Conservation (phyloP, 1,140 invertebrate genomes). For the Caenorhabditis latens region DNA sequence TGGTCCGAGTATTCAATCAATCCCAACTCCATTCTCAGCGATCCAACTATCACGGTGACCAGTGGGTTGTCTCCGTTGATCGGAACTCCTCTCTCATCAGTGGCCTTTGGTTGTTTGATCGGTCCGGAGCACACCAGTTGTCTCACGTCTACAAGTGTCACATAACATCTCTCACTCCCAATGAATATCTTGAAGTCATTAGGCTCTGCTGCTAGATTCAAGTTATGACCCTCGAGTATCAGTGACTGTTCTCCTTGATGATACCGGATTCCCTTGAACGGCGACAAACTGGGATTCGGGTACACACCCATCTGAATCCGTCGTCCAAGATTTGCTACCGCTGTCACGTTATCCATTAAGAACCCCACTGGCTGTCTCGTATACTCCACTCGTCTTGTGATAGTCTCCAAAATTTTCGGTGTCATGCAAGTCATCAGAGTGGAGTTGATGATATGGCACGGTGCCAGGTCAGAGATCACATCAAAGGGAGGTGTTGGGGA, state of each 20-base stretch:
- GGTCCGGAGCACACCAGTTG: slow-evolving; percentile 78
- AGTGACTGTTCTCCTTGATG: slow-evolving; percentile 93
- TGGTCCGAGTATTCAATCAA: slow-evolving; percentile 43
- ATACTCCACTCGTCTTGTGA: slow-evolving; percentile 57
- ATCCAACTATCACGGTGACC: slow-evolving; percentile 88
- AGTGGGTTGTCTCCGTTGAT: slow-evolving; percentile 87
- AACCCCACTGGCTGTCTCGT: slow-evolving; percentile 82
- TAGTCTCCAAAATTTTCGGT: slow-evolving; percentile 80
- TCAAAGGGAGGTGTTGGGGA: slow-evolving; percentile 62
- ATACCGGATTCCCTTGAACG: slow-evolving; percentile 84
- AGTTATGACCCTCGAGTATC: slow-evolving; percentile 86
- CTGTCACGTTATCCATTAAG: slow-evolving; percentile 93
- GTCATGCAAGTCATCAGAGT: slow-evolving; percentile 95
- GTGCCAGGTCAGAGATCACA: slow-evolving; percentile 70
- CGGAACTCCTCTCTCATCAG: slow-evolving; percentile 87
- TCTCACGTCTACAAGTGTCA: slow-evolving; percentile 86
- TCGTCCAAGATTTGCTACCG: slow-evolving; percentile 88
- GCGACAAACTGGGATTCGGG: slow-evolving; percentile 90
- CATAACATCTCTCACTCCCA: slow-evolving; percentile 91
- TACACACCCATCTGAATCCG: slow-evolving; percentile 89
- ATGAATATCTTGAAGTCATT: slow-evolving; percentile 82
- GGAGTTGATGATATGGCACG: slow-evolving; percentile 87
- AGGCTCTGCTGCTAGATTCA: slow-evolving; percentile 70
- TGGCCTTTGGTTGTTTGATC: slow-evolving; percentile 84
- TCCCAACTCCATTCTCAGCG: slow-evolving; percentile 86